Conservation (phyloP, 2,797 vertebrate genomes). For the Rhinogobio ventralis region DNA sequence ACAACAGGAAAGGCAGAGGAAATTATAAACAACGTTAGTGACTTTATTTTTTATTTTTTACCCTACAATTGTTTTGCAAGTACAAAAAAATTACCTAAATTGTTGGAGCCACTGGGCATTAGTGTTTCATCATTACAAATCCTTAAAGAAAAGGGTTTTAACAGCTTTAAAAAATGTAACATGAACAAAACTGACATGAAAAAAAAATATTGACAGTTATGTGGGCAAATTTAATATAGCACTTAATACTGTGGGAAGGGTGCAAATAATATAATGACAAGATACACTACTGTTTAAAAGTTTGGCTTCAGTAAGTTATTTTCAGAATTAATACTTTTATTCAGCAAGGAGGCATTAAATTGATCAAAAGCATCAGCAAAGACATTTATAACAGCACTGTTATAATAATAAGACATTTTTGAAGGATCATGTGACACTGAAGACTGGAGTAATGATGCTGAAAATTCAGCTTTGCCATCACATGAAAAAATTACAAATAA, state of each 20-base stretch:
- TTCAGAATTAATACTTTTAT: background rate
- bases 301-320: background rate
- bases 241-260: slow-evolving; percentile 13
- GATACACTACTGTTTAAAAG: background rate
- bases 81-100: background rate
- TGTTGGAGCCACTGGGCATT: slow-evolving; percentile 28
- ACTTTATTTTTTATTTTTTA: background rate
- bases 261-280: background rate
- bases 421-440: background rate
- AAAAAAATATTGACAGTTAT: background rate
- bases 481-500: background rate
- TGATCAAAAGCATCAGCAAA: background rate
- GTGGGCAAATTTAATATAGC: slow-evolving; percentile 29
- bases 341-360: background rate
- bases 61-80: background rate
- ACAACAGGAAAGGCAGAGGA: background rate
- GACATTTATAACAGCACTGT: background rate
- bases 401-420: background rate
- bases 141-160: background rate
- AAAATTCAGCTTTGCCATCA: background rate
- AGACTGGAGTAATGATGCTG: background rate
- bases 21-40: background rate
- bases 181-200: slow-evolving; percentile 43
- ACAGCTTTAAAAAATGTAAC: slow-evolving; percentile 42
- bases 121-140: background rate